These are phyloP conservation scores for Sebastes kiyomatsui DNA, from an alignment of 2,797 vertebrate genomes.

Conservation along the genomic window DNA sequence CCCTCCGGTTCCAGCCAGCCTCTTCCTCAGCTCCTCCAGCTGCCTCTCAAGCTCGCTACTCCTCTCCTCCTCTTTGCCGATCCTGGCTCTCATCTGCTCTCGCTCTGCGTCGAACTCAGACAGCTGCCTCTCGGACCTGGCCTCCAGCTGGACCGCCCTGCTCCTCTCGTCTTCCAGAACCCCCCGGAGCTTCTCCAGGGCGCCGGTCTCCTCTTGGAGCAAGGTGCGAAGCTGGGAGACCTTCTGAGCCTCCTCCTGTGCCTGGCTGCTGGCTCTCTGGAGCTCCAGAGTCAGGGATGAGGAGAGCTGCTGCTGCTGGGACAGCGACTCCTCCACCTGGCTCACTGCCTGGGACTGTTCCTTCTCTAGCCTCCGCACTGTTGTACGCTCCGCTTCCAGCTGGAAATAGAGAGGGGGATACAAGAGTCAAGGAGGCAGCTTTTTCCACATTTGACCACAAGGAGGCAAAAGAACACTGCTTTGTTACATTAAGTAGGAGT, in stretches of 20 bases:
- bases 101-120: conserved; percentile 90
- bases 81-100: conserved; percentile 87
- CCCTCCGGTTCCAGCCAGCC: conserved; percentile 70
- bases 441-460: conserved; percentile 66
- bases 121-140: conserved; percentile 88
- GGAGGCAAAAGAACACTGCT: conserved; percentile 60
- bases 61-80: conserved; percentile 90
- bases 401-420: conserved; percentile 40
- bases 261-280: conserved; percentile 90
- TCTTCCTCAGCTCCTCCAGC: conserved; percentile 85
- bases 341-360: conserved; percentile 88
- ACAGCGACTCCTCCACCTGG: conserved; percentile 90
- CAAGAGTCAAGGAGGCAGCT: neutral
- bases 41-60: conserved; percentile 88
- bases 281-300: conserved; percentile 91
- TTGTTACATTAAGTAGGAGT: neutral
- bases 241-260: conserved; percentile 90
- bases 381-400: conserved; percentile 80
- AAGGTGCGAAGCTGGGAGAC: conserved; percentile 84
- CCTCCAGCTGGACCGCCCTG: conserved; percentile 86
- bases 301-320: conserved; percentile 92
- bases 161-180: conserved; percentile 86
- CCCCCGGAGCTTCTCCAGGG: conserved; percentile 82
- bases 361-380: conserved; percentile 89
- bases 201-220: conserved; percentile 87